Base-by-base conservation (phyloP, 2,113 vertebrate genomes). In the Mastomys coucha region DNA sequence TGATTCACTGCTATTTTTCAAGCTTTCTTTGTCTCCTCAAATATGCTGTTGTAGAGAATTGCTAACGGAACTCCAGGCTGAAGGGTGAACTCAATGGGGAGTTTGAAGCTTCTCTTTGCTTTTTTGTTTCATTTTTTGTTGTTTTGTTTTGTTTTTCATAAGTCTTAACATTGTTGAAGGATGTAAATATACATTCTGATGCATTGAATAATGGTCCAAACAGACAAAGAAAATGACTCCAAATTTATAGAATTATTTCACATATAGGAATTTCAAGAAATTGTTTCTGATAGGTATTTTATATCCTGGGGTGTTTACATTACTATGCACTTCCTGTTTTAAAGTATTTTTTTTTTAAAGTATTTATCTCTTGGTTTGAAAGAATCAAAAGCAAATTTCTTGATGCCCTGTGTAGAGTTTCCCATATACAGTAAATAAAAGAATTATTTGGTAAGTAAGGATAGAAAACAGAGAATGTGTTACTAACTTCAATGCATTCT, bases 201-300 rank as follows among this genome's bases (percentile, higher is more conserved):
- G 7, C 31, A 72, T 45, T 39, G 31, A 63, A 42, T 88, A 85
- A 86, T 95, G 2, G 7, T 22, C 9, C 49, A 91, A 33, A 60
- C 7, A 70, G 80, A 82, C 73, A 14, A 60, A 1, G 60, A 60
- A 88, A 96, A 81, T 14, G 36, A 78, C 4, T 26, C 22, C 4
- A 92, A 39, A 78, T 69, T 90, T 67, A 88, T 77, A 93, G 88
- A 76, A 93, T 72, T 14, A 84, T 73, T 88, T 95, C 9, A 58
- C 63, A 56, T 82, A 88, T 51, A 86, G 2, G 17, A 81, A 89
- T 94, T 93, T 42, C 39, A 75, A 77, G 31, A 92, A 88, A 65
- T 78, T 58, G 81, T 87, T 91, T 88, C 28, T 92, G 45, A 93
- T 72, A 94, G 22, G 39, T n/a, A 89, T 92, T 96, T 92, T 75